Conservation (phyloP, 2,113 vertebrate species). For the Formicarius rufipectus region DNA sequence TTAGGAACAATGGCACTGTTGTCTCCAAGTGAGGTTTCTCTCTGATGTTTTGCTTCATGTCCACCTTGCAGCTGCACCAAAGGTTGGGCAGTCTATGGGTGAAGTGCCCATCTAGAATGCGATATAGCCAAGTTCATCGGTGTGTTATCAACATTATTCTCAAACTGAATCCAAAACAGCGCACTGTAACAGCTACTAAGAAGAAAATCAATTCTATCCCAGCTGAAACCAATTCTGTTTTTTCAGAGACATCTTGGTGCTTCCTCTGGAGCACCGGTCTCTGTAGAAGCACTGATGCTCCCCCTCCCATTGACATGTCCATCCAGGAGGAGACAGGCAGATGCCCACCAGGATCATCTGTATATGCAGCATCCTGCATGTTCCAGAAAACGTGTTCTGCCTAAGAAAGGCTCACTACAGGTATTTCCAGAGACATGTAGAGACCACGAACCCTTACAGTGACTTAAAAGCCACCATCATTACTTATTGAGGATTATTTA, state of each 20-base stretch:
- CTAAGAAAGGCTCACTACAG: background rate
- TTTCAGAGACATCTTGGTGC: background rate
- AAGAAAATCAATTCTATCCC: no score
- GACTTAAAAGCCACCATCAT: background rate
- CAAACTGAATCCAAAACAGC: no score
- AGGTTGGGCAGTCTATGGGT: rapidly evolving
- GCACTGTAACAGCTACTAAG: no score
- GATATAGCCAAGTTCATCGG: background rate
- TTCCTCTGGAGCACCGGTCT: background rate
- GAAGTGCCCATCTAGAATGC: background rate
- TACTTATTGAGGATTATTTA: background rate
- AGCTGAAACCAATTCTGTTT: no score
- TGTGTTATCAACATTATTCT: no score
- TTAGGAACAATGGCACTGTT: background rate
- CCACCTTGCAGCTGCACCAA: background rate
- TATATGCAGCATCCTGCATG: background rate
- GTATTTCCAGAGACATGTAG: background rate
- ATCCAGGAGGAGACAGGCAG: background rate
- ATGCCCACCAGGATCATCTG: background rate
- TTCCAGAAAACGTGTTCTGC: background rate
- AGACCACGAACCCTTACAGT: background rate
- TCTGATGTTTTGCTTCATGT: background rate
- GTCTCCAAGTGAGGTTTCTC: background rate
- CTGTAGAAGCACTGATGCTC: rapidly evolving
- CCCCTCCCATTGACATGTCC: background rate